These are phyloP conservation scores for Cydia fagiglandana DNA, from an alignment of 1,140 invertebrate genomes.

Conservation along the genomic window DNA sequence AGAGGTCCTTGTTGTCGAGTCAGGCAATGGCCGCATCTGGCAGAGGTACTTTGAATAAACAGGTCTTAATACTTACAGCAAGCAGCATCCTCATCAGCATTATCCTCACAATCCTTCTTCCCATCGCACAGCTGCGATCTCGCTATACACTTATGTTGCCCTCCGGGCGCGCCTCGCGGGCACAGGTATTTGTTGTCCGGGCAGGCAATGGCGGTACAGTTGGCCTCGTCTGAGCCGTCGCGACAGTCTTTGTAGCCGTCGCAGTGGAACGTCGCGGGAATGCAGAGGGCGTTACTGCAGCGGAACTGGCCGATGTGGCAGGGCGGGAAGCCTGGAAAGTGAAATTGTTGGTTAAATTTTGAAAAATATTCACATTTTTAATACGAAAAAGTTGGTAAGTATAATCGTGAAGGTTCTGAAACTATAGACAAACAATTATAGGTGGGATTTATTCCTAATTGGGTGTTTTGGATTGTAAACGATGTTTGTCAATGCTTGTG, in stretches of 20 bases:
- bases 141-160: slow-evolving; percentile 91
- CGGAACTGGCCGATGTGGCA: slow-evolving; percentile 95
- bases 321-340: slow-evolving; percentile 87
- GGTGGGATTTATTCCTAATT: too few species aligned
- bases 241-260: slow-evolving; percentile 91
- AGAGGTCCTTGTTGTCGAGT: slow-evolving; percentile 94
- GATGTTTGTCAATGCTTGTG: too few species aligned
- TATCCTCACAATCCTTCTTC: slow-evolving; percentile 92
- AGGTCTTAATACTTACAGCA: slow-evolving; percentile 89
- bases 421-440: too few species aligned
- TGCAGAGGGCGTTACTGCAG: slow-evolving; percentile 95
- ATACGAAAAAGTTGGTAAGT: too few species aligned
- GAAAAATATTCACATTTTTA: too few species aligned
- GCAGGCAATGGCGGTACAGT: slow-evolving; percentile 93
- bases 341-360: slow-evolving; percentile 35
- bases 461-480: background rate
- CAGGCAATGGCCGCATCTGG: slow-evolving; percentile 93
- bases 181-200: slow-evolving; percentile 96
- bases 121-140: slow-evolving; percentile 94
- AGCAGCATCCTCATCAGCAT: slow-evolving; percentile 91
- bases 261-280: slow-evolving; percentile 90
- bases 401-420: too few species aligned
- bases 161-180: slow-evolving; percentile 85
- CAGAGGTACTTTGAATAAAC: background rate
- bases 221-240: slow-evolving; percentile 93